Percentiles rank a stretch among this genome's conserved stretches.
Conservation (phyloP, 2,113 vertebrate species). For the Colinus virginianus region DNA sequence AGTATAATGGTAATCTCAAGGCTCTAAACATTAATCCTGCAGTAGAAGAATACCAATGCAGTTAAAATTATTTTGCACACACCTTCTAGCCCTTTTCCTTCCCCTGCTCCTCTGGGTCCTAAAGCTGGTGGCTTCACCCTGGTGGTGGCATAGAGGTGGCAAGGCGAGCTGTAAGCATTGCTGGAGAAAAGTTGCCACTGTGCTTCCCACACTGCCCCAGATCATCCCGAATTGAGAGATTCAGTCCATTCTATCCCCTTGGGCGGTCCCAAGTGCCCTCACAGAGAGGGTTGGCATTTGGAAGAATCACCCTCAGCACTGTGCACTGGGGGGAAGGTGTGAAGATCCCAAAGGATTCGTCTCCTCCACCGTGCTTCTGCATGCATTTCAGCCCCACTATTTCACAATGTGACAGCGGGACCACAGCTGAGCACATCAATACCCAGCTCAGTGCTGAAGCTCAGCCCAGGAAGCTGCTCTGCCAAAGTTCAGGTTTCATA, state of each 20-base stretch:
- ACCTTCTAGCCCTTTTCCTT: neutral
- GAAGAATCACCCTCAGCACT: neutral
- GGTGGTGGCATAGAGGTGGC: neutral
- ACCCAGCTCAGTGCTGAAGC: neutral
- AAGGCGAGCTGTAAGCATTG: neutral
- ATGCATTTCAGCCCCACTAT: neutral
- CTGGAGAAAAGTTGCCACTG: too few species aligned
- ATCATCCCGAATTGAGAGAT: neutral
- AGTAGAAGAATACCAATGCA: neutral
- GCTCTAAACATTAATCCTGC: neutral
- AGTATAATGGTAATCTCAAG: neutral
- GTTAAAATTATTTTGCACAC: neutral
- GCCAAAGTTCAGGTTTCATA: neutral
- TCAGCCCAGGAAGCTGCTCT: conserved; percentile 61
- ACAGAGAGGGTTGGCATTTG: neutral
- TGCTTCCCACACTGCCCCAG: neutral
- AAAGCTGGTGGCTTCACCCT: neutral
- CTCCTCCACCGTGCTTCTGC: neutral
- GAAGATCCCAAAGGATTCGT: neutral
- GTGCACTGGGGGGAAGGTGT: neutral
- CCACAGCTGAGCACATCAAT: neutral
- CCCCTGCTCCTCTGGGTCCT: neutral
- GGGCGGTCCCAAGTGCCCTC: neutral
- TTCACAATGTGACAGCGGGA: neutral
- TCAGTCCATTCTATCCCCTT: neutral